Evolutionary conservation across 2,888 invertebrate genomes (phyloP), one percentile per base, ranked within the genome.

Genomic region (Cephalotes varians): DNA sequence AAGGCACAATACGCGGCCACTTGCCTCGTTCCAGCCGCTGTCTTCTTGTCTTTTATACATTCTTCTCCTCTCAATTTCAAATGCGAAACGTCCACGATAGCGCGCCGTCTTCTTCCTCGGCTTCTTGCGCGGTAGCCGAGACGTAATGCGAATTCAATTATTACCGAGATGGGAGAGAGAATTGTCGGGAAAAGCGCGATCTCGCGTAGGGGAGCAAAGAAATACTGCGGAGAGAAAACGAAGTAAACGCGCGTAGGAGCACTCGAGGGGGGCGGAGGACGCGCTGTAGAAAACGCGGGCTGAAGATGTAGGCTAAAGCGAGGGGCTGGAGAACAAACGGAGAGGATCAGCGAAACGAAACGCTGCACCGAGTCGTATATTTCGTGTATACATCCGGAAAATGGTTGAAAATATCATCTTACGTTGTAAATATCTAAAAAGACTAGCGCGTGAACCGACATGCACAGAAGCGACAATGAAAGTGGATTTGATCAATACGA

Each of bases 141-240:
- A 72, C 79, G 81, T 90, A 88, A 89, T 81, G 87, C 90, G 88
- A 89, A 88, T 89, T 89, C 90, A 90, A 89, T 89, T 88, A 89
- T 88, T 89, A 87, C 85, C 73, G 25, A 85, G 83, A 58, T 65
- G 76, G 12, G 54, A 49, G 40, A 54, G 79, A 76, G 76, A 60
- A 81, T 83, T 84, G 88, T 86, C 86, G 82, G 82, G 65, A 81
- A 85, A 54, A 72, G 82, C 69, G 79, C 28, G n/a, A 40, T 69
- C 54, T 54, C 72, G 54, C 25, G 49, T 44, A 9, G 62, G 21
- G 56, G 28, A 84, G 83, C 67, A 86, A 84, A 87, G 71, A 82
- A 84, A 82, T 84, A 73, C 47, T 82, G 71, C 82, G 25, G 82
- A 82, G 64, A 44, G 82, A 81, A 81, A 82, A 69, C 40, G 73